A percentile compares a stretch with the other conserved stretches of the same genome.
Evolutionary conservation across 2,888 invertebrate species (phyloP).

Genomic region (Caenorhabditis sp.): DNA sequence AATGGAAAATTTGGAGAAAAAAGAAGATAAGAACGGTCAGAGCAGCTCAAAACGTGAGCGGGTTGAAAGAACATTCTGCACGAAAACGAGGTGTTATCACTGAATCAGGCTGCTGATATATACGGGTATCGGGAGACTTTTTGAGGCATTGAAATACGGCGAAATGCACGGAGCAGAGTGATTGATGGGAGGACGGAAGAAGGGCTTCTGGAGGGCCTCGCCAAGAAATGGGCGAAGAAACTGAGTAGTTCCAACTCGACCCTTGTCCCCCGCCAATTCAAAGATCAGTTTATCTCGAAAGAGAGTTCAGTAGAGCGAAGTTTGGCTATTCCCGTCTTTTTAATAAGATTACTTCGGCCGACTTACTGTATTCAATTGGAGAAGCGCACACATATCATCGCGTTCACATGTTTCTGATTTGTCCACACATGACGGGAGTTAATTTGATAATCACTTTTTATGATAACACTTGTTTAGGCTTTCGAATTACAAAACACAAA

Average conservation of each 20-base stretch:
- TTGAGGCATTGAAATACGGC: background rate
- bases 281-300: no score
- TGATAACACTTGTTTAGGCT: background rate
- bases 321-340: no score
- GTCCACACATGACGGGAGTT: background rate
- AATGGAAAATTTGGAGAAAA: conserved; percentile 11
- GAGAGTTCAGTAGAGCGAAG: no score
- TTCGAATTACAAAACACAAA: background rate
- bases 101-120: conserved; percentile 1
- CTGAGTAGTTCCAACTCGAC: no score
- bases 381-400: background rate
- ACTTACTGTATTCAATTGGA: background rate
- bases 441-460: background rate
- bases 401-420: background rate
- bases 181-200: background rate
- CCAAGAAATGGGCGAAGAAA: background rate
- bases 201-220: background rate
- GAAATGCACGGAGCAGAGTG: conserved; percentile 16
- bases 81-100: conserved; percentile 34
- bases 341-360: background rate
- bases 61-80: conserved; percentile 54
- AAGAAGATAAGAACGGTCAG: no score
- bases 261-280: no score
- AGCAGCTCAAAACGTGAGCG: conserved; percentile 57
- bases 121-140: background rate